phyloP scores from a whole-genome alignment of 2,113 vertebrate species.

The Aspidoscelis tigris region DNA sequence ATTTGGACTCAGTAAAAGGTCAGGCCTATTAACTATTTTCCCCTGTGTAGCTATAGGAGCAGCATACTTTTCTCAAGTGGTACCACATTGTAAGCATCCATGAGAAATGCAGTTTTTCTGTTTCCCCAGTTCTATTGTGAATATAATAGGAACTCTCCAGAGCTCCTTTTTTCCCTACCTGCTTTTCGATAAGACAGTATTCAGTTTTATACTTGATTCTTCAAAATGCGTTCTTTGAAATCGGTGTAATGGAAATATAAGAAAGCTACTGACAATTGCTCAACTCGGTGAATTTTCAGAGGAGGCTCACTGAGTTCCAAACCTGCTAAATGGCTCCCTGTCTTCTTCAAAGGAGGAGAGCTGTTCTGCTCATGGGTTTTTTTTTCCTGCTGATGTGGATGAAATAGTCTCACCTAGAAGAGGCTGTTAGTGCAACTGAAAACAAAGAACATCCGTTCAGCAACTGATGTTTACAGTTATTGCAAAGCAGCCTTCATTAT shows the following conservation, averaged over 20 bases:
- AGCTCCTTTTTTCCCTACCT: constrained; percentile 26
- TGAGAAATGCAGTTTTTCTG: background rate
- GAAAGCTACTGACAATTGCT: background rate
- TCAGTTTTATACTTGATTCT: constrained; percentile 45
- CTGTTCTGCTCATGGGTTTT: background rate
- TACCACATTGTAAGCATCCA: background rate
- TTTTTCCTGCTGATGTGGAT: background rate
- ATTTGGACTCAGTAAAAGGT: constrained; percentile 57
- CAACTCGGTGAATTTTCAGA: background rate
- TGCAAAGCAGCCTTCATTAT: background rate
- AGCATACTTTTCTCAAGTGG: constrained; percentile 38
- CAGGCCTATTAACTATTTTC: constrained; percentile 49
- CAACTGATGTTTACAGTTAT: background rate
- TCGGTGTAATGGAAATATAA: constrained; percentile 17
- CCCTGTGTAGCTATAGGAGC: background rate
- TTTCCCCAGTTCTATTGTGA: constrained; percentile 41
- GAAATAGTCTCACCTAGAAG: too few species aligned
- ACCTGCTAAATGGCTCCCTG: background rate
- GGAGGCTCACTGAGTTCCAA: background rate
- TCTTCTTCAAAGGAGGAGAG: background rate
- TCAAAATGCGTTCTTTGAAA: constrained; percentile 32
- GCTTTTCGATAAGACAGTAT: background rate
- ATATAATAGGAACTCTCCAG: constrained; percentile 27
- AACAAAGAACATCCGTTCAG: background rate
- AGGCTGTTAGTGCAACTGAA: background rate